phyloP scores from a whole-genome alignment of 1,140 invertebrate genomes.

The Andrena cerasifolii region DNA sequence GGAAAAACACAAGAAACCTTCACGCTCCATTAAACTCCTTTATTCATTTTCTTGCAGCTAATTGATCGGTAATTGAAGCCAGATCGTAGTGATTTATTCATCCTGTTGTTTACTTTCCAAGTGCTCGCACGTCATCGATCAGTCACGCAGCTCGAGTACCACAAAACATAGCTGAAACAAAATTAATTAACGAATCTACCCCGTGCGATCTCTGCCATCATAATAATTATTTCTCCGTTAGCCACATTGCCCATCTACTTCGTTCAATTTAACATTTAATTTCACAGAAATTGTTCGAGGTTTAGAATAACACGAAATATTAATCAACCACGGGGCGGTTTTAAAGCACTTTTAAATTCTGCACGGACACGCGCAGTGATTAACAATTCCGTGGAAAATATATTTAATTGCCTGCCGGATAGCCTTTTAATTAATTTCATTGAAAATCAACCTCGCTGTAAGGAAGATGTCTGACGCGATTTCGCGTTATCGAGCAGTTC shows the following conservation, averaged over 20 bases:
- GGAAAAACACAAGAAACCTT: neutral
- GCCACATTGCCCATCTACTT: no score
- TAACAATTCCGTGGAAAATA: no score
- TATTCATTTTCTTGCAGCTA: neutral
- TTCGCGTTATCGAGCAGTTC: slow-evolving; percentile 11
- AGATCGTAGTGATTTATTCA: neutral
- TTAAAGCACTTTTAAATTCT: no score
- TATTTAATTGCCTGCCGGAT: no score
- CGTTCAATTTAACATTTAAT: neutral
- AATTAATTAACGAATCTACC: neutral
- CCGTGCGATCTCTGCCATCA: no score
- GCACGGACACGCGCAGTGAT: no score
- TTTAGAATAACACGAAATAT: no score
- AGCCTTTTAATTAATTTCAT: slow-evolving; percentile 2
- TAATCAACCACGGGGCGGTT: no score
- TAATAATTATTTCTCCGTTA: no score
- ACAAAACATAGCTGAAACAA: neutral
- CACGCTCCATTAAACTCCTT: neutral
- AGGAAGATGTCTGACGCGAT: neutral
- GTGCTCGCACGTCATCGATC: neutral
- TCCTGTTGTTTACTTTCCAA: neutral
- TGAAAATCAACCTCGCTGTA: neutral
- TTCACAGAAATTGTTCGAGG: no score
- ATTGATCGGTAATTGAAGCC: neutral
- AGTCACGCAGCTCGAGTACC: neutral